A percentile compares a stretch with the other conserved stretches of the same genome.
phyloP scores from a whole-genome alignment of 1,140 invertebrate genomes.

The Danaus plexippus region DNA sequence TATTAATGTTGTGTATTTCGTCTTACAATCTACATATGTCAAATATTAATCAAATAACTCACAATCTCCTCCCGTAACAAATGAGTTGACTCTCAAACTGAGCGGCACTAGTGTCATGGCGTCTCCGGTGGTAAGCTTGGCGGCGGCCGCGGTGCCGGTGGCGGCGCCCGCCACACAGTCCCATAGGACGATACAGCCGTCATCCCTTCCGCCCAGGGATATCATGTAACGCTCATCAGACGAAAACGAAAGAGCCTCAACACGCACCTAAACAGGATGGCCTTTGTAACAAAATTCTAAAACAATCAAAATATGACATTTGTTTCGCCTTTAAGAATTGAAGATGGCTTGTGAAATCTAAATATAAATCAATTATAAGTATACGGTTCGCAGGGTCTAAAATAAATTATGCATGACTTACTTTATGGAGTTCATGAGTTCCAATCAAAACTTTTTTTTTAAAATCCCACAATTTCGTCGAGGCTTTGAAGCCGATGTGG shows the following conservation, averaged over 20 bases:
- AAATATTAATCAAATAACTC: constrained; percentile 40
- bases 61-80: constrained; percentile 82
- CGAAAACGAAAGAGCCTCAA: constrained; percentile 87
- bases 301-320: too few relatives aligned
- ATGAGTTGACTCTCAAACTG: constrained; percentile 73
- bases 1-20: too few relatives aligned
- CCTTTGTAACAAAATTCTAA: not conserved
- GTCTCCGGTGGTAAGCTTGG: constrained; percentile 78
- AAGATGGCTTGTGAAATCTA: too few relatives aligned
- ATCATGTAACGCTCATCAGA: constrained; percentile 85
- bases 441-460: constrained; percentile 74
- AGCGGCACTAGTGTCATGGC: constrained; percentile 74
- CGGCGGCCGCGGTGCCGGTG: constrained; percentile 77
- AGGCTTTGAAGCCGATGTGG: constrained; percentile 91
- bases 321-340: too few relatives aligned
- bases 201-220: constrained; percentile 90
- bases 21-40: too few relatives aligned
- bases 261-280: constrained; percentile 71
- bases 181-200: constrained; percentile 85
- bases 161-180: constrained; percentile 76
- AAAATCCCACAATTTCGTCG: constrained; percentile 91
- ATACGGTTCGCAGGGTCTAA: too few relatives aligned
- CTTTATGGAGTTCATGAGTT: constrained; percentile 87
- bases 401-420: constrained; percentile 25
- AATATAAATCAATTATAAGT: too few relatives aligned